phyloP scores from a whole-genome alignment of 1,140 invertebrate species.

The Scaptomyza graminum region DNA sequence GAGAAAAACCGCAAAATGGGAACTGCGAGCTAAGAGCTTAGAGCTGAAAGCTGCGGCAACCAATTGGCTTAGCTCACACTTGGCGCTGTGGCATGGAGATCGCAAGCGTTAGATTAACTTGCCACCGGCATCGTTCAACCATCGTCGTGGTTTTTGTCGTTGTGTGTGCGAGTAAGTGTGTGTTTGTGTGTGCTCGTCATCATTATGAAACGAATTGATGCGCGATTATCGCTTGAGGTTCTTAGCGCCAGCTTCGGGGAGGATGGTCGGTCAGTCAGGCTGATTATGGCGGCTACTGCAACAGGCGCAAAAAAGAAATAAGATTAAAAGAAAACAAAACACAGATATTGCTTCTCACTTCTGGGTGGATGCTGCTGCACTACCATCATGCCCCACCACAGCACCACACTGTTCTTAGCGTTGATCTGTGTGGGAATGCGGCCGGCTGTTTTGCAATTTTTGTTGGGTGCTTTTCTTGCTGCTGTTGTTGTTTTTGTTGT shows the following conservation, averaged over 20 bases:
- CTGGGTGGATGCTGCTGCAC: slow-evolving; percentile 20
- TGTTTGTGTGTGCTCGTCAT: slow-evolving; percentile 57
- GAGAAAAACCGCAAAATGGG: slow-evolving; percentile 6
- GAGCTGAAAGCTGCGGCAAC: slow-evolving; percentile 37
- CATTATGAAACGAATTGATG: slow-evolving; percentile 81
- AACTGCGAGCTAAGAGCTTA: slow-evolving; percentile 3
- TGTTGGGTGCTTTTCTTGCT: slow-evolving; percentile 35
- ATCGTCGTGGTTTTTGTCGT: slow-evolving; percentile 4
- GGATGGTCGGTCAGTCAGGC: slow-evolving; percentile 29
- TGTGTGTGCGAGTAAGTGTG: not conserved
- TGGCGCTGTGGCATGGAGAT: slow-evolving; percentile 68
- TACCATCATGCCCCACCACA: not conserved
- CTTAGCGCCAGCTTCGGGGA: slow-evolving; percentile 66
- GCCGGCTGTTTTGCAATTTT: slow-evolving; percentile 73
- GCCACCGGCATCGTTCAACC: slow-evolving; percentile 68
- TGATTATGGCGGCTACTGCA: slow-evolving; percentile 68
- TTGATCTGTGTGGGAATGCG: slow-evolving; percentile 70
- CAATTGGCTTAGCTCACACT: slow-evolving; percentile 77
- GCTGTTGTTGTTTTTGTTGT: not conserved
- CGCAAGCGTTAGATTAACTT: slow-evolving; percentile 74
- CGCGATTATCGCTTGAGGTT: slow-evolving; percentile 76
- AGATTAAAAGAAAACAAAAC: not conserved
- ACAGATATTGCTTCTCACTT: slow-evolving; percentile 30
- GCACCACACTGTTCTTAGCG: slow-evolving; percentile 8
- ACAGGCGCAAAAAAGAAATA: slow-evolving; percentile 12